These are phyloP conservation scores for Maconellicoccus hirsutus DNA, from an alignment of 1,140 invertebrate species.

Conservation along the genomic window DNA sequence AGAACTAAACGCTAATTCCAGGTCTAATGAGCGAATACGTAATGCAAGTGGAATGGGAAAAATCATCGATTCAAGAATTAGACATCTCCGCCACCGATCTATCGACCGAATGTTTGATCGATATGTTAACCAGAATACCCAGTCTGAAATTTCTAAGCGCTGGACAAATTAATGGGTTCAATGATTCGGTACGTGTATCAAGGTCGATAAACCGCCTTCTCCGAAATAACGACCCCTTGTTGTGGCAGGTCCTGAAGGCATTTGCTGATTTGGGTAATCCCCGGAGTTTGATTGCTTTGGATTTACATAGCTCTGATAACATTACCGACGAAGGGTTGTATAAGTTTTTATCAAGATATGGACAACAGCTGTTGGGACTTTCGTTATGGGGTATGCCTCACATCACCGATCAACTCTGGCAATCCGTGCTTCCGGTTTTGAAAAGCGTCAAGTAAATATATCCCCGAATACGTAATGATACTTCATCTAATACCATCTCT, in stretches of 20 bases:
- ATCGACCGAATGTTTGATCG: constrained; percentile 82
- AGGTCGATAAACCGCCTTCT: background rate
- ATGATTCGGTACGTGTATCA: constrained; percentile 57
- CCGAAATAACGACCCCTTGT: too few species aligned
- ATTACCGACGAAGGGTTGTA: constrained; percentile 83
- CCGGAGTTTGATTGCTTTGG: constrained; percentile 71
- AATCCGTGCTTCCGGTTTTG: constrained; percentile 75
- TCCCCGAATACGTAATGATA: too few species aligned
- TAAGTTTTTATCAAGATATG: constrained; percentile 80
- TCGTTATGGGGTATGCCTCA: constrained; percentile 91
- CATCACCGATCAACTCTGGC: constrained; percentile 94
- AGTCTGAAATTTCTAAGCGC: constrained; percentile 81
- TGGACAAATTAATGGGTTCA: constrained; percentile 94
- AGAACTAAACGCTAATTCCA: constrained; percentile 33
- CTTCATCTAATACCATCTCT: background rate
- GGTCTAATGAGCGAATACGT: constrained; percentile 81
- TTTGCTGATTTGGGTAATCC: constrained; percentile 83
- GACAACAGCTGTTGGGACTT: constrained; percentile 74
- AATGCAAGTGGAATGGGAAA: constrained; percentile 96
- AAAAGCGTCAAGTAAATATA: constrained; percentile 90
- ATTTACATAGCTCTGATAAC: constrained; percentile 91
- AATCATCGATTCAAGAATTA: constrained; percentile 82
- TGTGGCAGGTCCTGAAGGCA: constrained; percentile 58
- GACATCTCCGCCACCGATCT: constrained; percentile 96
- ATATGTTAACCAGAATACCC: constrained; percentile 80